Base-by-base conservation (phyloP, 2,888 invertebrate genomes). In the Entomobrya proxima region DNA sequence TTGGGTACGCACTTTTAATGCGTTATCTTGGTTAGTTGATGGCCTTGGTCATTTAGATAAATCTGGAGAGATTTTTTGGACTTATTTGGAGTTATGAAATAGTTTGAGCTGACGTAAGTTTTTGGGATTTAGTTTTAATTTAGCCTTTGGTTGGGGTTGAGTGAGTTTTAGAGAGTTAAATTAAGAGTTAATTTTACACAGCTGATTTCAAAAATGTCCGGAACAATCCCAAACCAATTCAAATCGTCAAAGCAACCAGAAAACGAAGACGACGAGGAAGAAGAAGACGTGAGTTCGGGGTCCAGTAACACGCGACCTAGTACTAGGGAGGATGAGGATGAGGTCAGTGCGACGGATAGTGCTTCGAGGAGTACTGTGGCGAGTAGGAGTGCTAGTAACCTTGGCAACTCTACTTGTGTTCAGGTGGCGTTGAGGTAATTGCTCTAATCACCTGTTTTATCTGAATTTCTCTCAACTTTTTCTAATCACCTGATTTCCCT, bases 401-500 rank as follows among this genome's bases (percentile, higher is more conserved):
- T n/a, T 35, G 67, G 67, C 58, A 18, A 6, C 37, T 37, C 55
- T 3, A 67, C 64, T 24, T 64, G 74, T 64, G 84, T 87, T 3
- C 67, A 64, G 18, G 87, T 87, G 9, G 87, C 87, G 0, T 50
- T 87, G n/a, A 87, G 87, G 87, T 87, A 13, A 58, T 9, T 55
- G n/a, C n/a, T 55, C 7, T n/a, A 27, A 44, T n/a, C n/a, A 7
- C 15, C 77, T 50, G n/a, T 50, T 13, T 44, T 74, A 6, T 6
- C 6, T 21, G 50, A 11, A 15, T 15, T 27, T 13, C n/a, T 80
- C 27, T 13, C 50, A 40, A 18, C 35, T 47, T 79, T 50, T 37
- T 55, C 24, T 44, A 44, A 72, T 55, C 6, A 52, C 47, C n/a
- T 5, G 52, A 11, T 13, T 6, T 52, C n/a, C 9, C 5, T 93